A percentile compares a stretch with the other conserved stretches of the same genome.
These are phyloP conservation scores for Eupeodes luniger DNA, from an alignment of 2,888 invertebrate genomes.

Conservation along the genomic window DNA sequence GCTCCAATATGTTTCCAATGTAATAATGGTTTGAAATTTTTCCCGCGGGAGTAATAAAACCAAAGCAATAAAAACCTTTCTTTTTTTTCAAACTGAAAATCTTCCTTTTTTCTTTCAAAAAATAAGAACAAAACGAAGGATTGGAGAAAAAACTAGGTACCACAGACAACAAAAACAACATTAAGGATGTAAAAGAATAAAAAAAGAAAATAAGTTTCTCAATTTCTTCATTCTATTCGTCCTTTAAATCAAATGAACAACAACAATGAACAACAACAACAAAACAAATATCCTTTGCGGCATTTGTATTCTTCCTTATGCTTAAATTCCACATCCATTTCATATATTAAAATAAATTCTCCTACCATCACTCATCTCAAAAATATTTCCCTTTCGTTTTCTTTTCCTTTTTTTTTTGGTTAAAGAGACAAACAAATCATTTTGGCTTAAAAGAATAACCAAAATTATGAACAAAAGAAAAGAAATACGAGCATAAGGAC, in stretches of 20 bases:
- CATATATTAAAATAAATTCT: neutral
- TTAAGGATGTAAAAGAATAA: neutral
- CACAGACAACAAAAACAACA: slow-evolving; percentile 2
- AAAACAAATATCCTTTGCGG: slow-evolving; percentile 3
- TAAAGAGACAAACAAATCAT: slow-evolving; percentile 58
- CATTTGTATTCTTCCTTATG: slow-evolving; percentile 32
- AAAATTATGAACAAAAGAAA: slow-evolving; percentile 13
- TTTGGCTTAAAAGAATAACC: slow-evolving; percentile 40
- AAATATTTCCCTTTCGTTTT: neutral
- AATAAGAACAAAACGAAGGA: neutral
- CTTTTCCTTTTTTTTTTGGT: neutral
- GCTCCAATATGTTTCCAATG: slow-evolving; percentile 58
- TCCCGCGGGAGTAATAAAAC: slow-evolving; percentile 64
- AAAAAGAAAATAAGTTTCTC: neutral
- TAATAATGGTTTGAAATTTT: slow-evolving; percentile 37
- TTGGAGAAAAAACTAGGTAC: neutral
- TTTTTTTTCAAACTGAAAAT: slow-evolving; percentile 24
- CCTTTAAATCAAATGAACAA: neutral
- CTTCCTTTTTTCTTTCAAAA: neutral
- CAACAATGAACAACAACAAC: neutral
- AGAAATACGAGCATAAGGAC: neutral
- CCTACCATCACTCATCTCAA: slow-evolving; percentile 1
- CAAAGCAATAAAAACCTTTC: slow-evolving; percentile 45
- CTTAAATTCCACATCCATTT: slow-evolving; percentile 5
- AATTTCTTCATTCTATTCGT: neutral